These are phyloP conservation scores for Pelobates cultripes DNA, from an alignment of 2,797 vertebrate genomes.

Conservation along the genomic window DNA sequence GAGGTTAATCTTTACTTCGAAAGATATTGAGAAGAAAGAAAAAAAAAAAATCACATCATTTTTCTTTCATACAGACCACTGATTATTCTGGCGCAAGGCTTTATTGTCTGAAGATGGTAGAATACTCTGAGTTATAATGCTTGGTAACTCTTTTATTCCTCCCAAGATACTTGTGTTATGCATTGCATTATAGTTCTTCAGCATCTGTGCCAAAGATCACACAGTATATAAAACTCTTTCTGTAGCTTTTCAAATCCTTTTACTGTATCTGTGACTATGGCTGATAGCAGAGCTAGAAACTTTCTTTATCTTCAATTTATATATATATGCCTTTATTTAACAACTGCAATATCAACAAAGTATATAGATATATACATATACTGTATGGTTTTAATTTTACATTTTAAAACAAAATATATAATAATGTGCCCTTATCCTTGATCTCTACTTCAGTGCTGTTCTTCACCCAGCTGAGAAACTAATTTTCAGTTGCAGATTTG, in stretches of 20 bases:
- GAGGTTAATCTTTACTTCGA: not conserved
- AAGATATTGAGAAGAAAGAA: not conserved
- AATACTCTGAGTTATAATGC: not conserved
- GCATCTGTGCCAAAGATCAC: not conserved
- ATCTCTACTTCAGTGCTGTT: no score
- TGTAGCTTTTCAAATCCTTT: not conserved
- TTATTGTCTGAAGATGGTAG: not conserved
- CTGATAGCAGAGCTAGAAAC: no score
- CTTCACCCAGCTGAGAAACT: no score
- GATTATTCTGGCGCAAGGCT: not conserved
- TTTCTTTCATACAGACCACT: not conserved
- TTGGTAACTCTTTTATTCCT: not conserved
- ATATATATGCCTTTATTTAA: no score
- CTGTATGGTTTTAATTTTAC: no score
- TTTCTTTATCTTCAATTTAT: no score
- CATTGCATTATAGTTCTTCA: not conserved
- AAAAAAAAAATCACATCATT: not conserved
- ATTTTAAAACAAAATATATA: no score
- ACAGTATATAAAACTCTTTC: not conserved
- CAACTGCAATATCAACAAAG: no score
- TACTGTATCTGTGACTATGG: no score
- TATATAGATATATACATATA: no score
- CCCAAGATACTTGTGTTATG: not conserved
- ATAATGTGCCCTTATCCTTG: no score
- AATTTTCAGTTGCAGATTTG: no score